phyloP scores from a whole-genome alignment of 2,113 vertebrate species.

The Lampris incognitus region DNA sequence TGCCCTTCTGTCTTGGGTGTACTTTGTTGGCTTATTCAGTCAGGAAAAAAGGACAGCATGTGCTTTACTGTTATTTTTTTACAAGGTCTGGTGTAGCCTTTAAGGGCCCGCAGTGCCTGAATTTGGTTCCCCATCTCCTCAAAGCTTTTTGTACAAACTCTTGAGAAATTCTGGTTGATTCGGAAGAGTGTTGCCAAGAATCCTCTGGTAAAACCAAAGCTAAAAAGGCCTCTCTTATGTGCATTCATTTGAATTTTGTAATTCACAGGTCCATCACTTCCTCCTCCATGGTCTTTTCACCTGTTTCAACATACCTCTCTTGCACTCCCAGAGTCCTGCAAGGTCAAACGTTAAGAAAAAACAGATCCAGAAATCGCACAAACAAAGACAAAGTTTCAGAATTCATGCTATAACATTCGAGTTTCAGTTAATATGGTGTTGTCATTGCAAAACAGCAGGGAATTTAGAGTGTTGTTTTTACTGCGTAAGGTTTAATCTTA shows the following conservation, averaged over 20 bases:
- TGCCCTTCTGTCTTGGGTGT: not conserved
- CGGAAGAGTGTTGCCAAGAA: conserved; percentile 46
- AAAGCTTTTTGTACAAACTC: conserved; percentile 12
- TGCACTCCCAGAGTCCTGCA: conserved; percentile 91
- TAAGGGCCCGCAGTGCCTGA: conserved; percentile 26
- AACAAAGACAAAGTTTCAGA: not conserved
- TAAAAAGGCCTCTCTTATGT: conserved; percentile 31
- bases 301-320: conserved; percentile 88
- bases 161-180: conserved; percentile 47
- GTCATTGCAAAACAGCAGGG: not conserved
- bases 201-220: conserved; percentile 16
- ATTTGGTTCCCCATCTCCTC: conserved; percentile 32
- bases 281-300: conserved; percentile 85
- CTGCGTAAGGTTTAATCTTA: conserved; percentile 32
- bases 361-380: not conserved
- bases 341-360: conserved; percentile 81
- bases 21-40: not conserved
- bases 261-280: conserved; percentile 87
- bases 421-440: not conserved
- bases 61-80: conserved; percentile 8
- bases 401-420: not conserved
- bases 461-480: not conserved
- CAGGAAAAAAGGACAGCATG: conserved; percentile 6
- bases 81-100: conserved; percentile 26
- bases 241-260: conserved; percentile 26